These are phyloP conservation scores for Zingel zingel DNA, from an alignment of 2,113 vertebrate species.

Conservation along the genomic window DNA sequence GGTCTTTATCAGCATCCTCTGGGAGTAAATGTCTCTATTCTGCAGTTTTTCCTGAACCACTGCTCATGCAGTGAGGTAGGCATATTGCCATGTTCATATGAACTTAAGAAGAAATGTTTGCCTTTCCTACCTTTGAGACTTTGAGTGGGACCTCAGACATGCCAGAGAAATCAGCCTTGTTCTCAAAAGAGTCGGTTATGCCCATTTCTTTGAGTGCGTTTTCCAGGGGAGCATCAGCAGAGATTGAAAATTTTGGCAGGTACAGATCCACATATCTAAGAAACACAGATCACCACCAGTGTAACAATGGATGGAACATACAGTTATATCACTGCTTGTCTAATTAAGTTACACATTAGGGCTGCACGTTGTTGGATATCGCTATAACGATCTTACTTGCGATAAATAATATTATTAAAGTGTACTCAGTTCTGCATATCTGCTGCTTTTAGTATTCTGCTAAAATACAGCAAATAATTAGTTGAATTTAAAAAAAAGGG, in stretches of 20 bases:
- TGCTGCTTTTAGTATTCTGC: too few relatives aligned
- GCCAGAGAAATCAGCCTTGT: too few relatives aligned
- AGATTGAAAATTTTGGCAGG: constrained; percentile 88
- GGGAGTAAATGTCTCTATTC: too few relatives aligned
- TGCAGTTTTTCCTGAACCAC: not conserved
- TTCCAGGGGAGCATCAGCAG: constrained; percentile 76
- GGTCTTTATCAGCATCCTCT: not conserved
- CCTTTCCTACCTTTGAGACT: too few relatives aligned
- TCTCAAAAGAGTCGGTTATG: too few relatives aligned
- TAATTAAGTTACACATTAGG: not conserved
- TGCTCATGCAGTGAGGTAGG: not conserved
- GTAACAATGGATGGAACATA: not conserved
- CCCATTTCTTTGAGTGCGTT: constrained; percentile 82
- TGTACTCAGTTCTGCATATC: too few relatives aligned
- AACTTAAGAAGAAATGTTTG: not conserved
- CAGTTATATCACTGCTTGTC: not conserved
- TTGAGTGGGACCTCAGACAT: too few relatives aligned
- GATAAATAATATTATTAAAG: too few relatives aligned
- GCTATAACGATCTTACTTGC: too few relatives aligned
- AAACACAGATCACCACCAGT: constrained; percentile 27
- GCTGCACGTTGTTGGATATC: too few relatives aligned
- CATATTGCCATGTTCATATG: not conserved
- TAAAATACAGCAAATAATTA: too few relatives aligned
- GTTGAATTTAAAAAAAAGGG: too few relatives aligned
- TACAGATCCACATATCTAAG: constrained; percentile 79